phyloP scores from a whole-genome alignment of 2,797 vertebrate genomes.

The Aldrovandia affinis region DNA sequence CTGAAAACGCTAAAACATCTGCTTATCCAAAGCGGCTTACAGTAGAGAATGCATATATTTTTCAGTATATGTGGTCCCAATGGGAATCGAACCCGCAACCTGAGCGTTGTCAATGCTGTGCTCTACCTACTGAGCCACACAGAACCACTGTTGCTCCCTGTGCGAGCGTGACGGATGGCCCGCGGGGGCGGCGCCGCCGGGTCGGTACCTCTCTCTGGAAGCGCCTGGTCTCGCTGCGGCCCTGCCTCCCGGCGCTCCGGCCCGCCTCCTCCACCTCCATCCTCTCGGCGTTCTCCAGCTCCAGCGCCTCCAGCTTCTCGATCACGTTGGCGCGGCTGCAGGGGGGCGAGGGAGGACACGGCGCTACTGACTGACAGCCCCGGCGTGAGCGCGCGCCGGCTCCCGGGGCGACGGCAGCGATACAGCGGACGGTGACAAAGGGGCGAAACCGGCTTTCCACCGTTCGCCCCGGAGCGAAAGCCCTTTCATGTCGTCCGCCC shows the following conservation, averaged over 20 bases:
- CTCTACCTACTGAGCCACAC: too few species aligned
- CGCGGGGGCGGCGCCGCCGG: neutral
- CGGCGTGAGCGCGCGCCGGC: neutral
- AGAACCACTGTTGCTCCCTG: too few species aligned
- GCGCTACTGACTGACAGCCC: neutral
- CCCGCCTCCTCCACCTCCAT: constrained; percentile 76
- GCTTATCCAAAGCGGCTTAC: too few species aligned
- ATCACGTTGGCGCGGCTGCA: constrained; percentile 78
- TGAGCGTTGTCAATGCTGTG: too few species aligned
- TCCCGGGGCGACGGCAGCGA: too few species aligned
- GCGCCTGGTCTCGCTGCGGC: constrained; percentile 75
- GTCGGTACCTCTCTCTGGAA: constrained; percentile 70
- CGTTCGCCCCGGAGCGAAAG: neutral
- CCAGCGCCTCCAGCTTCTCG: constrained; percentile 82
- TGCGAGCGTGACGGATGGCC: neutral
- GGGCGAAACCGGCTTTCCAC: neutral
- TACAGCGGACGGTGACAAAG: too few species aligned
- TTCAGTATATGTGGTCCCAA: too few species aligned
- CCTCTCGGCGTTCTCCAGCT: constrained; percentile 78
- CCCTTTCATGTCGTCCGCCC: neutral
- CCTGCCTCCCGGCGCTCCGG: constrained; percentile 64
- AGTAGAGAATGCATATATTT: too few species aligned
- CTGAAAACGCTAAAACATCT: too few species aligned
- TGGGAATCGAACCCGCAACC: too few species aligned
- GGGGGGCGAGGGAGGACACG: neutral